These are phyloP conservation scores for Dryas iulia DNA, from an alignment of 1,140 invertebrate species.

Conservation along the genomic window DNA sequence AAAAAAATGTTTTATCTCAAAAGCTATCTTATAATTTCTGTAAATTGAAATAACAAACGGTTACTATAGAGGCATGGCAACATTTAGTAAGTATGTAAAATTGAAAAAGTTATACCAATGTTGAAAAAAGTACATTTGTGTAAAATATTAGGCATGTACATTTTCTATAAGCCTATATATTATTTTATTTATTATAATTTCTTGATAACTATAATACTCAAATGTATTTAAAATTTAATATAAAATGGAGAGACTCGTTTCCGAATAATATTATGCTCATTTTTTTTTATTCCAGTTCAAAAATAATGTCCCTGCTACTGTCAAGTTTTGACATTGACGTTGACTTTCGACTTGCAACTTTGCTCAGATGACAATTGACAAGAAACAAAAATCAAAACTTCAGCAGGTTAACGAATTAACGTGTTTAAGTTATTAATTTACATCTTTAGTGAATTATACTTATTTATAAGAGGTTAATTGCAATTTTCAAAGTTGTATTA, in stretches of 20 bases:
- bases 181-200: too few species aligned
- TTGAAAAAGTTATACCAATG: too few species aligned
- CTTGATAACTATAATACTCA: too few species aligned
- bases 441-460: background rate
- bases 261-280: too few species aligned
- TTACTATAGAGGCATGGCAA: conserved; percentile 8
- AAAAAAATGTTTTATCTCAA: conserved; percentile 4
- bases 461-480: background rate
- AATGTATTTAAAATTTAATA: too few species aligned
- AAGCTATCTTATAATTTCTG: background rate
- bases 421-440: background rate
- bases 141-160: too few species aligned
- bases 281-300: too few species aligned
- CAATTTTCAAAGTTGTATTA: background rate
- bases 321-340: background rate
- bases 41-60: conserved; percentile 8
- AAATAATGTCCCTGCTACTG: too few species aligned
- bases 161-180: background rate
- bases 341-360: background rate
- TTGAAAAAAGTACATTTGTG: too few species aligned
- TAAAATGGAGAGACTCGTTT: too few species aligned
- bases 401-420: background rate
- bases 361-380: background rate
- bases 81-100: background rate
- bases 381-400: background rate